These are phyloP conservation scores for Platanista minor DNA, from an alignment of 2,113 vertebrate species.

Conservation along the genomic window DNA sequence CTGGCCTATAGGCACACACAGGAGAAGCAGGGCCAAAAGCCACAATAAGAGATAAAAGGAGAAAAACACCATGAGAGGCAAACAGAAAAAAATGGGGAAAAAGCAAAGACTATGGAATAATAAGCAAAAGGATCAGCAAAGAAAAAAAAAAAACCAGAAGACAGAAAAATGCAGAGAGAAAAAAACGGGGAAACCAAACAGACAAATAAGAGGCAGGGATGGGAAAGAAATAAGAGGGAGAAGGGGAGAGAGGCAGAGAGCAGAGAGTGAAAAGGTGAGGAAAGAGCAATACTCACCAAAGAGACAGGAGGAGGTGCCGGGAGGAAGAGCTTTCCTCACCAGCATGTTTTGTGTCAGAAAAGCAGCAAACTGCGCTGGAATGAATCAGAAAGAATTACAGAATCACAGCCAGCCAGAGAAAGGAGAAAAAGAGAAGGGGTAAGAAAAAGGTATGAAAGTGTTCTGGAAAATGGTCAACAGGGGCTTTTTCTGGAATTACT, in stretches of 20 bases:
- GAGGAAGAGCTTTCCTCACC: constrained; percentile 98
- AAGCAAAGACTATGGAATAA: background rate
- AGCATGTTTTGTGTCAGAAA: constrained; percentile 99
- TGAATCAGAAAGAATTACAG: constrained; percentile 84
- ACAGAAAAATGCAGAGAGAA: background rate
- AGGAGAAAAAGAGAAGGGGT: background rate
- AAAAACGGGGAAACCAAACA: background rate
- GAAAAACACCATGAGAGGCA: background rate
- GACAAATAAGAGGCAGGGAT: background rate
- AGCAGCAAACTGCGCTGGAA: constrained; percentile 98
- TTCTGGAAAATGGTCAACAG: background rate
- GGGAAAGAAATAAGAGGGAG: background rate
- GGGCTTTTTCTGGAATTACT: background rate
- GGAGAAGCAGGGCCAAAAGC: background rate
- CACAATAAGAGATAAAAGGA: background rate
- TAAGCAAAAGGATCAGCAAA: background rate
- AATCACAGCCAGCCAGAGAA: constrained; percentile 72
- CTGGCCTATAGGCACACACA: background rate
- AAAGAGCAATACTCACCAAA: constrained; percentile 93
- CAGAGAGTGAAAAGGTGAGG: background rate
- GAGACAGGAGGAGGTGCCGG: constrained; percentile 94
- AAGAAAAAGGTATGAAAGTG: constrained; percentile 18
- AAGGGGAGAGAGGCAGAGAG: background rate
- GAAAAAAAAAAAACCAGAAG: background rate
- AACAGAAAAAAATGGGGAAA: constrained; percentile 34